Evolutionary conservation across 2,797 vertebrate genomes (phyloP), one percentile per base, ranked within the genome.

Genomic region (Siniperca obscura): DNA sequence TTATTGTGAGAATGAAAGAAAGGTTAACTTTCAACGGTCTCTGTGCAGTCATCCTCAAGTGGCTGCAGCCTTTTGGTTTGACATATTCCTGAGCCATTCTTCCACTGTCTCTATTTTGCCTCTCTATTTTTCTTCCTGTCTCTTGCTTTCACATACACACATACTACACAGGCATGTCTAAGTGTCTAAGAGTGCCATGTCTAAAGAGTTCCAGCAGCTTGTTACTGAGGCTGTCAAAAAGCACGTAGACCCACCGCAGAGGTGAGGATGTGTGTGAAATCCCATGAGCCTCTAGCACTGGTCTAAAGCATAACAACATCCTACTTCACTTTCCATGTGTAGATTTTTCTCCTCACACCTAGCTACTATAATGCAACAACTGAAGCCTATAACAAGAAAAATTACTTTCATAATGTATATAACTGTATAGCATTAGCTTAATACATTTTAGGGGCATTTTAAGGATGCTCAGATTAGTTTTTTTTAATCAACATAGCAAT

Each of bases 221-320:
- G 88, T 94, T 94, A 92, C 90, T 21, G 76, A 85, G 88, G 84
- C 93, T 94, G 91, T 93, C 93, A 94, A 76, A 90, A 90, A 78
- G 78, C 82, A 77, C 57, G 7, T 75, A 93, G 92, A 94, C 93
- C 94, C 89, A 91, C 92, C 91, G 22, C 92, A 75, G 92, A 93
- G 91, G 93, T 90, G 89, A 90, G 91, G 86, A 90, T 93, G 90
- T 91, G 90, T 93, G 87, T 91, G 90, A 91, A 94, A 90, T 92
- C 90, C 91, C 83, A 77, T 78, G 87, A 90, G 91, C 80, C 81
- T 85, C 75, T 44, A 55, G 82, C 83, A 70, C 86, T 53, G 86
- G 89, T 91, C 87, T 87, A 74, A 80, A 77, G 79, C 70, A 83
- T 73, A 81, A 87, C 86, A 92, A 83, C 85, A 91, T 76, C 77